Evolutionary conservation across 2,797 vertebrate species (phyloP), one percentile per base, ranked within the genome.

Genomic region (Todus mexicanus): DNA sequence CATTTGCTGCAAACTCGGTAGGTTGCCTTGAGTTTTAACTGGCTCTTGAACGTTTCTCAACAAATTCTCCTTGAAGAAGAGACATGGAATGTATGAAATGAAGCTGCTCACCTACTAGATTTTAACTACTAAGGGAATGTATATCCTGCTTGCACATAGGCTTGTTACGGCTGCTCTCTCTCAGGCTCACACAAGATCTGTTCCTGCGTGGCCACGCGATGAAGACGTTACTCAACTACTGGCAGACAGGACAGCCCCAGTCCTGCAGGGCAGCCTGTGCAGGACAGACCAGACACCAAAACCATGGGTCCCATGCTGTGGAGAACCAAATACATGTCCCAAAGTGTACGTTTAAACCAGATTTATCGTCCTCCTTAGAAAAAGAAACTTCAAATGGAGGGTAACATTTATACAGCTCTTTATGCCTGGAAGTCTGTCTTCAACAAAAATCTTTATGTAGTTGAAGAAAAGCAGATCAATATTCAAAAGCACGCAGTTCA

Each of bases 391-490:
- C 40, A 76, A 72, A 57, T 12, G 23, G 37, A 92, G 38, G 11
- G n/a, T 40, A 87, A 60, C 21, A 73, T 68, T 60, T 33, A 63
- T 25, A 74, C 31, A 84, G 81, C 45, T 86, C 68, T 80, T 29
- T 96, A 65, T 20, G 82, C 5, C 51, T 48, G 12, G 25, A 84
- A 63, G 29, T 42, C 42, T 87, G 71, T 40, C 56, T 92, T 77
- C 9, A 81, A 92, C 86, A 75, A 31, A 72, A 59, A 70, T 22
- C 82, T 79, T 42, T 79, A 78, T 7, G 63, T 37, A 86, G 69
- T 23, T 90, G 71, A 88, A 92, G 60, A 82, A 91, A 91, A 78
- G 48, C 60, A 85, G 69, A 79, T 57, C 71, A 90, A 51, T 70
- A 86, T 72, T 92, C 74, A 60, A 31, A 90, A 76, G 19, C 12